Evolutionary conservation across 2,113 vertebrate genomes (phyloP).

Genomic region (Rhinopomastus cyanomelas): DNA sequence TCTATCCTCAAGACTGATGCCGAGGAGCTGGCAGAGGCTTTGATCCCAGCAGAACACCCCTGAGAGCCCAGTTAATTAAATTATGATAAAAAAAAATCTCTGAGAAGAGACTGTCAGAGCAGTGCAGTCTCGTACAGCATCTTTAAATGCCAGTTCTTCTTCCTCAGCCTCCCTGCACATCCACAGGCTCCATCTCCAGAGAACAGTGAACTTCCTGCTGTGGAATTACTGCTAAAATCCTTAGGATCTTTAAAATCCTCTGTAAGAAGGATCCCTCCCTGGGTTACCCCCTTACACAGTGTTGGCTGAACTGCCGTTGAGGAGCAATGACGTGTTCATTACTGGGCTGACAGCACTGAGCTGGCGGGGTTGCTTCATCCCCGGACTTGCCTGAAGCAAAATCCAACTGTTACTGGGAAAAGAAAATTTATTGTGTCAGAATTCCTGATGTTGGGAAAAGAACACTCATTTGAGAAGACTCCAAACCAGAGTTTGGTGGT

Average conservation of each 20-base stretch:
- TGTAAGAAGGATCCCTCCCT: fast-evolving
- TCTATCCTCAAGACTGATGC: not conserved
- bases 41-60: not conserved
- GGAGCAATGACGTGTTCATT: fast-evolving
- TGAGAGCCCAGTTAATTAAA: not conserved
- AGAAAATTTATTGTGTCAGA: not conserved
- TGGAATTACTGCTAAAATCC: not conserved
- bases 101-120: not conserved
- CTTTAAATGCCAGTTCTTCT: not conserved
- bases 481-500: not conserved
- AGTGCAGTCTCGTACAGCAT: fast-evolving
- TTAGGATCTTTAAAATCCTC: not conserved
- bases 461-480: not conserved
- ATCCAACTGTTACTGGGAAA: not conserved
- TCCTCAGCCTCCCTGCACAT: fast-evolving
- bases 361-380: not conserved
- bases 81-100: not conserved
- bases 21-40: not conserved
- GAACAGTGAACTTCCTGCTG: fast-evolving
- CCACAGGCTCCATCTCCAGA: fast-evolving
- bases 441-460: not conserved
- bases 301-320: not conserved
- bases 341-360: fast-evolving
- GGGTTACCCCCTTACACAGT: fast-evolving
- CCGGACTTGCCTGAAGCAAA: not conserved